Conservation (phyloP, 2,113 vertebrate genomes). For the Gorsachius goisagi region DNA sequence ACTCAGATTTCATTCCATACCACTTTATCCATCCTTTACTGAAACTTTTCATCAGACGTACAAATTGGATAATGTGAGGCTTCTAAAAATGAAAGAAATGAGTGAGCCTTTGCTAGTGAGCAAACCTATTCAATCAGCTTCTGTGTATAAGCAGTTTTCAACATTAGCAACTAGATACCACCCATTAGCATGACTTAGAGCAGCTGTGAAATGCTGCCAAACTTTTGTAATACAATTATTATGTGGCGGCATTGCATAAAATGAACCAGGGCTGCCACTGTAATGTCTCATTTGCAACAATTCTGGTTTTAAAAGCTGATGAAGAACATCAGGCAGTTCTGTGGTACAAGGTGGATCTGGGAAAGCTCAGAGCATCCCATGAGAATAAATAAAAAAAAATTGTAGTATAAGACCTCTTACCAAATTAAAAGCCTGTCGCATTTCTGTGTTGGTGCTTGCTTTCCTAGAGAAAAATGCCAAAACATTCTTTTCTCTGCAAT, state of each 20-base stretch:
- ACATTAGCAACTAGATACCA: constrained; percentile 57
- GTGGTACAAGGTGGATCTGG: constrained; percentile 35
- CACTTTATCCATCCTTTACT: neutral
- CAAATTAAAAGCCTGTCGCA: neutral
- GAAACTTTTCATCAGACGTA: constrained; percentile 7
- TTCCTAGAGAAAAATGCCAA: neutral
- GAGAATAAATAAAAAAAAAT: constrained; percentile 8
- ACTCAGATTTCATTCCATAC: neutral
- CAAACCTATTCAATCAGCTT: constrained; percentile 38
- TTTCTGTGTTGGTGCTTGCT: neutral
- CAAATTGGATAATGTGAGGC: neutral
- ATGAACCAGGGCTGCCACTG: constrained; percentile 34
- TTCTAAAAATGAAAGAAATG: neutral
- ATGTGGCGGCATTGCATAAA: neutral
- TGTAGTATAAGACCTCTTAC: neutral
- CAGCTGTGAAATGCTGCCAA: constrained; percentile 53
- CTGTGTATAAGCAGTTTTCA: constrained; percentile 43
- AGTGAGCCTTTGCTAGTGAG: neutral
- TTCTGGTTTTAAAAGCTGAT: constrained; percentile 34
- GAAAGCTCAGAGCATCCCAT: constrained; percentile 22
- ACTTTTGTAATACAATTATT: constrained; percentile 46
- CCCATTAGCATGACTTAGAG: constrained; percentile 38
- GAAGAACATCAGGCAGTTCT: constrained; percentile 3
- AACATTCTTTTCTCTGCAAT: neutral
- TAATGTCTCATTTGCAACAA: constrained; percentile 40